Conservation (phyloP, 2,888 invertebrate genomes). For the Desoria tigrina region DNA sequence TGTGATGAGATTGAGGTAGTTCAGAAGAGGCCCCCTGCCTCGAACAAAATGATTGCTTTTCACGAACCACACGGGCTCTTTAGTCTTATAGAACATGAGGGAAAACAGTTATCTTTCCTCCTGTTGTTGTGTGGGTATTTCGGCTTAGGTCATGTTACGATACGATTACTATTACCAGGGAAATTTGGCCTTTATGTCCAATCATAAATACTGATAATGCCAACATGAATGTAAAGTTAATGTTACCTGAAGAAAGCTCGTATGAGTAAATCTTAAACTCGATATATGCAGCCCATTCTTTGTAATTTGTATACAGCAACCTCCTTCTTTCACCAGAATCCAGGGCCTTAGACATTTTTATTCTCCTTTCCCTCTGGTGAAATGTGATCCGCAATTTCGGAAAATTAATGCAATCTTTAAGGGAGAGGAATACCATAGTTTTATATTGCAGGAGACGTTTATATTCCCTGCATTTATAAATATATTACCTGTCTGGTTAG, state of each 20-base stretch:
- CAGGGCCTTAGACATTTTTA: too few species aligned
- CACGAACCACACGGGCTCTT: not conserved
- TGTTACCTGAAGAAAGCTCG: conserved; percentile 9
- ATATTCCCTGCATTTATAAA: too few species aligned
- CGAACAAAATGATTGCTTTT: conserved; percentile 22
- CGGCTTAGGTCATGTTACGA: too few species aligned
- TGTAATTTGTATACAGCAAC: not conserved
- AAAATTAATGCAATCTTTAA: conserved; percentile 1
- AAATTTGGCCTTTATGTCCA: conserved; percentile 9
- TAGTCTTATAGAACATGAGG: too few species aligned
- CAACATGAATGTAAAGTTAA: conserved; percentile 13
- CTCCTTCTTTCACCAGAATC: not conserved
- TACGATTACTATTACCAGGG: not conserved
- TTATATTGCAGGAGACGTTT: too few species aligned
- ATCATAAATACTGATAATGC: conserved; percentile 23
- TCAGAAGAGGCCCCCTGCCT: conserved; percentile 5
- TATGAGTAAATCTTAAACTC: too few species aligned
- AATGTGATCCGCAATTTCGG: not conserved
- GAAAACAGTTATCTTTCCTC: too few species aligned
- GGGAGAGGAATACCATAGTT: too few species aligned
- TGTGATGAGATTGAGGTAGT: conserved; percentile 21
- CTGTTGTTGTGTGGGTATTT: too few species aligned
- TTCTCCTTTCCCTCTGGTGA: too few species aligned
- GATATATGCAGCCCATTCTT: not conserved
- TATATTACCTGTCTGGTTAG: too few species aligned